Evolutionary conservation across 2,888 invertebrate species (phyloP).

Genomic region (Chalcis sispes): DNA sequence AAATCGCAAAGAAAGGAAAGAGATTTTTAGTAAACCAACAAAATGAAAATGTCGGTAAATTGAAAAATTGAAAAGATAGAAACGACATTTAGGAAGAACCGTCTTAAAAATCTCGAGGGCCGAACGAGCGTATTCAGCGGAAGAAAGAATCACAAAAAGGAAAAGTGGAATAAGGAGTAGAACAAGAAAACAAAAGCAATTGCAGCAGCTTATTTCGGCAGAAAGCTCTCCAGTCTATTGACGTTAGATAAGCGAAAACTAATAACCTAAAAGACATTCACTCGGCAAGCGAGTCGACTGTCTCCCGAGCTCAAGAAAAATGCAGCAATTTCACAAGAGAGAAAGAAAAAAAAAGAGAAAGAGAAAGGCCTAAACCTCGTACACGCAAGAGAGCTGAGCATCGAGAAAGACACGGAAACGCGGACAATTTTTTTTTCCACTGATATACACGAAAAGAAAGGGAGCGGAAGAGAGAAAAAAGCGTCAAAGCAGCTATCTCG

Average conservation of each 20-base stretch:
- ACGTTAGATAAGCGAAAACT: constrained; percentile 50
- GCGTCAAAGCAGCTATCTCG: constrained; percentile 13
- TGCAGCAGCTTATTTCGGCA: constrained; percentile 21
- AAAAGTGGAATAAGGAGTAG: neutral
- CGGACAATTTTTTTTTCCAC: no score
- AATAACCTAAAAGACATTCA: constrained; percentile 34
- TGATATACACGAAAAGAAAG: neutral
- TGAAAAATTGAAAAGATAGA: no score
- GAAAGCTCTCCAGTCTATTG: constrained; percentile 16
- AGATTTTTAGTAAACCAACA: no score
- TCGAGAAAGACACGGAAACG: no score
- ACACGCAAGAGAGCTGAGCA: no score
- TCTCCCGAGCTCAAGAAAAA: constrained; percentile 5
- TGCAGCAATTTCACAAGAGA: constrained; percentile 23
- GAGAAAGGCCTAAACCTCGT: neutral
- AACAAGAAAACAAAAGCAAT: constrained; percentile 15
- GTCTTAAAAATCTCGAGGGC: neutral
- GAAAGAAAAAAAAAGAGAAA: neutral
- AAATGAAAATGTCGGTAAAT: no score
- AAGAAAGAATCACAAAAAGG: neutral
- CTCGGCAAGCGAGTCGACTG: neutral
- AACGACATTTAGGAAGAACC: no score
- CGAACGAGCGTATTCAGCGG: neutral
- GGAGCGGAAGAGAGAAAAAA: neutral
- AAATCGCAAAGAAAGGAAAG: no score